Percentiles rank a stretch among this genome's conserved stretches.
Conservation (phyloP, 2,113 vertebrate species). For the Serilophus lunatus region DNA sequence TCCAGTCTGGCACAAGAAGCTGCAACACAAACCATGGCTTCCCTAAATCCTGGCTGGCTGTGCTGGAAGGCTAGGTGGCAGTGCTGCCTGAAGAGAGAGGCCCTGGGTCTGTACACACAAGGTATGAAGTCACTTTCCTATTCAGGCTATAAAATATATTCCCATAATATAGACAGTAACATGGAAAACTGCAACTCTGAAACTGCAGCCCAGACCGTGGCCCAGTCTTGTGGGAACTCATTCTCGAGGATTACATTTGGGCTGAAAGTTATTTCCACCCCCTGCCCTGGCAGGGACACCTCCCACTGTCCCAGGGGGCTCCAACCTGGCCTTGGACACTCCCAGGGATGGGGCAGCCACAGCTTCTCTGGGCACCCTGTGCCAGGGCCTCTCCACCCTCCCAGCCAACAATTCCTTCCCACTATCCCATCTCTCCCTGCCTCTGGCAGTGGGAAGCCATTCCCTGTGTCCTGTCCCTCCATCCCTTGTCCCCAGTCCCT, state of each 20-base stretch:
- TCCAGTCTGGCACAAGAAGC: neutral
- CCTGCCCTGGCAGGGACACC: neutral
- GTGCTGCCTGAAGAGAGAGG: neutral
- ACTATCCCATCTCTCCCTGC: neutral
- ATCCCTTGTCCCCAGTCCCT: neutral
- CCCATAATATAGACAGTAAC: neutral
- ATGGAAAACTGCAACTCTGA: neutral
- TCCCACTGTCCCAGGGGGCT: neutral
- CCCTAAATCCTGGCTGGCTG: neutral
- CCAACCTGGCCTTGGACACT: neutral
- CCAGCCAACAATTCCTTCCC: neutral
- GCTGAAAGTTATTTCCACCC: no score
- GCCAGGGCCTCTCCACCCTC: neutral
- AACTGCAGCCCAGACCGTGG: neutral
- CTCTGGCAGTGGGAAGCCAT: neutral
- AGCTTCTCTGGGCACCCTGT: neutral
- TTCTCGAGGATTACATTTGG: neutral
- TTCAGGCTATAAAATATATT: neutral
- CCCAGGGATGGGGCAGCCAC: no score
- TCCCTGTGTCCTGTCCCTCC: neutral
- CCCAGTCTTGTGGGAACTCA: accelerated
- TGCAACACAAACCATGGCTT: neutral
- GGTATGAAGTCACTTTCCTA: neutral
- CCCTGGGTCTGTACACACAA: neutral
- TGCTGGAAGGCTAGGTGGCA: neutral